phyloP scores from a whole-genome alignment of 2,797 vertebrate species.

The Anolis apletophallus region DNA sequence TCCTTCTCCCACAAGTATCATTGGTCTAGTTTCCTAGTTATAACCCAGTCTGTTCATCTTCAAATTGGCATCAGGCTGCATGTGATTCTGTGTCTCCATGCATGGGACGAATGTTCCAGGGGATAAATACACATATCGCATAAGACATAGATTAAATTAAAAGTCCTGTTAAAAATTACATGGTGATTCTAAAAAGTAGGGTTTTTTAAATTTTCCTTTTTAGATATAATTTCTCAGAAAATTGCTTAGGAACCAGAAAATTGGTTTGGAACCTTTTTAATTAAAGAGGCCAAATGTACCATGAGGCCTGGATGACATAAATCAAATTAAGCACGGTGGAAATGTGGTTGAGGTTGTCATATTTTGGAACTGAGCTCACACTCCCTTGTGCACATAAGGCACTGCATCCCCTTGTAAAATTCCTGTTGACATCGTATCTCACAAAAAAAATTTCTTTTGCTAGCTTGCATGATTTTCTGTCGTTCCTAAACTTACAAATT shows the following conservation, averaged over 20 bases:
- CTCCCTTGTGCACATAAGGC: conserved; percentile 11
- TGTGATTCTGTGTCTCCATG: conserved; percentile 8
- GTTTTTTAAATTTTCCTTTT: background rate
- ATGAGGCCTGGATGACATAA: conserved; percentile 7
- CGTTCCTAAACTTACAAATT: background rate
- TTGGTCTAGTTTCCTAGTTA: background rate
- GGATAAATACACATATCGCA: background rate
- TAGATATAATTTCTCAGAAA: conserved; percentile 21
- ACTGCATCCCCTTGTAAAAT: conserved; percentile 32
- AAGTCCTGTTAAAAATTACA: conserved; percentile 20
- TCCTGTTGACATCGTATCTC: conserved; percentile 29
- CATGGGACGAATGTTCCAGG: rapidly evolving
- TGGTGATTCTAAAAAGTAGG: background rate
- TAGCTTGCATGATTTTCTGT: background rate
- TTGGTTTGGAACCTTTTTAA: conserved; percentile 25
- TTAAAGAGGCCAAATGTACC: background rate
- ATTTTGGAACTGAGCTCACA: conserved; percentile 43
- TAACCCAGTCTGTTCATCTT: background rate
- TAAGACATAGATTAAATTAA: background rate
- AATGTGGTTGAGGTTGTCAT: conserved; percentile 48
- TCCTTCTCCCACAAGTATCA: background rate
- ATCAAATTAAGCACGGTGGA: background rate
- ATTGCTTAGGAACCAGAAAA: conserved; percentile 34
- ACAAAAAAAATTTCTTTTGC: conserved; percentile 25
- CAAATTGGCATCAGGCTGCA: background rate